Evolutionary conservation across 1,140 invertebrate genomes (phyloP).

Genomic region (Magallana angulata): DNA sequence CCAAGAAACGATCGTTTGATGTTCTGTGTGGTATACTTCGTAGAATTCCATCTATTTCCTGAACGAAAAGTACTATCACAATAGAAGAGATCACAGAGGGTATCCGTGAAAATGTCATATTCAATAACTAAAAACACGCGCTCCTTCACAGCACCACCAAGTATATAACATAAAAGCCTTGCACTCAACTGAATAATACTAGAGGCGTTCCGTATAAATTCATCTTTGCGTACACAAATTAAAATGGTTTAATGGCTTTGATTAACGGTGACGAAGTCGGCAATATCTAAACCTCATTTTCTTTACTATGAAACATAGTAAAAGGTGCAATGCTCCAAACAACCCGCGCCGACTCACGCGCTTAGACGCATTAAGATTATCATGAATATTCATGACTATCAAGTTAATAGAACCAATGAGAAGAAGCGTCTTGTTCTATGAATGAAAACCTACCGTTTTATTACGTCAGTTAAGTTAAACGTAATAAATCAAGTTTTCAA

Average conservation of each 20-base stretch:
- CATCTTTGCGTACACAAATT: slow-evolving; percentile 20
- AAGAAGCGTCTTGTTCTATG: background rate
- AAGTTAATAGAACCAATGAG: background rate
- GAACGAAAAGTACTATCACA: slow-evolving; percentile 21
- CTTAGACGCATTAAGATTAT: background rate
- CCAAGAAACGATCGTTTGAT: slow-evolving; percentile 20
- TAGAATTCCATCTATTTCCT: slow-evolving; percentile 20
- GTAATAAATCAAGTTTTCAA: too few species aligned
- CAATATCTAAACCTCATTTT: slow-evolving; percentile 20
- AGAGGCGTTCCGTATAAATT: slow-evolving; percentile 35
- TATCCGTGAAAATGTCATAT: slow-evolving; percentile 30
- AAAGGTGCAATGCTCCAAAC: slow-evolving; percentile 35
- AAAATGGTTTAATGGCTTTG: background rate
- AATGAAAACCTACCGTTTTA: background rate
- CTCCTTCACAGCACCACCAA: background rate
- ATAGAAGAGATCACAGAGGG: background rate
- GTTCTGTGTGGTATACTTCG: slow-evolving; percentile 22
- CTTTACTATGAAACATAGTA: slow-evolving; percentile 32
- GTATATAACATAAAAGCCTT: slow-evolving; percentile 17
- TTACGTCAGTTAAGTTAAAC: too few species aligned
- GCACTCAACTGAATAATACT: slow-evolving; percentile 6
- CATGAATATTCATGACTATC: slow-evolving; percentile 15
- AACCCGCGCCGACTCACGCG: slow-evolving; percentile 17
- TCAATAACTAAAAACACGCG: background rate
- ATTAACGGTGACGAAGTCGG: background rate